phyloP scores from a whole-genome alignment of 2,113 vertebrate genomes.

The Notarius quadriscutis region DNA sequence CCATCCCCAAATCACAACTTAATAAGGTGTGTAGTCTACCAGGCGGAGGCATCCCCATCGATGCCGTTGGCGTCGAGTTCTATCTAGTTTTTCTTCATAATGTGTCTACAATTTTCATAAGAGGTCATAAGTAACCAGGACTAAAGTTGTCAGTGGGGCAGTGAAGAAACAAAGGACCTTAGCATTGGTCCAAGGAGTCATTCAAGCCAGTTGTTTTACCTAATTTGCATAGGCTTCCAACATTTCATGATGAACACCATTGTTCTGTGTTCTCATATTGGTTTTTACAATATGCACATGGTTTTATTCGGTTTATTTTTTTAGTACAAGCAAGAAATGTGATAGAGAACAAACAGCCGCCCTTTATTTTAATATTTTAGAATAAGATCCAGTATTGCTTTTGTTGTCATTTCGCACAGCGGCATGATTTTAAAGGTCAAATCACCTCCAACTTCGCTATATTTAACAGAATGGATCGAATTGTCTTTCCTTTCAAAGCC shows the following conservation, averaged over 20 bases:
- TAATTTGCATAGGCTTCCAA: neutral
- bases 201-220: neutral
- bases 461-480: neutral
- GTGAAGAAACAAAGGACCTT: neutral
- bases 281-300: neutral
- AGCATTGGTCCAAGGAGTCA: neutral
- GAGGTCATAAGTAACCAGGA: neutral
- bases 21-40: too few species aligned
- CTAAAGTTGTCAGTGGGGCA: neutral
- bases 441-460: neutral
- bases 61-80: too few species aligned
- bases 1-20: too few species aligned
- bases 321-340: neutral
- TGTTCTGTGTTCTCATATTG: neutral
- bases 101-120: neutral
- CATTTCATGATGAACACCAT: neutral
- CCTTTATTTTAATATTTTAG: neutral
- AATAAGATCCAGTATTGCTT: neutral
- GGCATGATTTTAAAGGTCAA: slow-evolving; percentile 1
- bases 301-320: neutral
- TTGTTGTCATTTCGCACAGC: slow-evolving; percentile 1
- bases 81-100: neutral
- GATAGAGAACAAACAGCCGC: neutral
- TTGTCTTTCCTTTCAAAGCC: slow-evolving; percentile 1
- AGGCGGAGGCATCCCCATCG: too few species aligned